Evolutionary conservation across 2,113 vertebrate genomes (phyloP).

Genomic region (Hippolais icterina): DNA sequence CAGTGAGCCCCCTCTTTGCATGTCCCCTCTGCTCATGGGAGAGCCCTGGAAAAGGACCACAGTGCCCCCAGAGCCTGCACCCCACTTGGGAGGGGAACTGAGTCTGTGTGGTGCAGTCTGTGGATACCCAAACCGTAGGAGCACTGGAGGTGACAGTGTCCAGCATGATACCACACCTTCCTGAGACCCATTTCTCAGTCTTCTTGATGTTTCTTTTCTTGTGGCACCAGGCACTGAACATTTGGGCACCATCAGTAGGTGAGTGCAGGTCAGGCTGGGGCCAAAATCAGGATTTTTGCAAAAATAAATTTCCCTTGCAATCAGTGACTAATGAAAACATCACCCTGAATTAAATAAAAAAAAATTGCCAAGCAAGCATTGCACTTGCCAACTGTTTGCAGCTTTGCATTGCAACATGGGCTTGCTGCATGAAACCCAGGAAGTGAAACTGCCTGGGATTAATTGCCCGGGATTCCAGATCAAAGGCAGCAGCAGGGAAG

Average conservation of each 20-base stretch:
- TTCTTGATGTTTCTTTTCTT: not conserved
- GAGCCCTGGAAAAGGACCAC: not conserved
- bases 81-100: rapidly evolving
- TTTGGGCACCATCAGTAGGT: not conserved
- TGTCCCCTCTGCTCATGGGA: not conserved
- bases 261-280: not conserved
- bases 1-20: not conserved
- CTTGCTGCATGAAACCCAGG: slow-evolving; percentile 65
- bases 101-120: rapidly evolving
- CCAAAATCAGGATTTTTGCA: not conserved
- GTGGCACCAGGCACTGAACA: not conserved
- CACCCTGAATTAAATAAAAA: not conserved
- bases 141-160: not conserved
- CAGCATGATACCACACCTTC: rapidly evolving
- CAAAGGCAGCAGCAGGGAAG: slow-evolving; percentile 40
- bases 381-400: slow-evolving; percentile 59
- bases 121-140: not conserved
- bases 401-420: slow-evolving; percentile 61
- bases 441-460: slow-evolving; percentile 67
- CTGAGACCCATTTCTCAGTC: not conserved
- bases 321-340: slow-evolving; percentile 61
- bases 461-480: slow-evolving; percentile 50
- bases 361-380: slow-evolving; percentile 49
- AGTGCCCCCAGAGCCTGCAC: not conserved
- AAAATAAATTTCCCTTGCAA: slow-evolving; percentile 8